phyloP scores from a whole-genome alignment of 2,888 invertebrate genomes.

The Drosophila algonquin region DNA sequence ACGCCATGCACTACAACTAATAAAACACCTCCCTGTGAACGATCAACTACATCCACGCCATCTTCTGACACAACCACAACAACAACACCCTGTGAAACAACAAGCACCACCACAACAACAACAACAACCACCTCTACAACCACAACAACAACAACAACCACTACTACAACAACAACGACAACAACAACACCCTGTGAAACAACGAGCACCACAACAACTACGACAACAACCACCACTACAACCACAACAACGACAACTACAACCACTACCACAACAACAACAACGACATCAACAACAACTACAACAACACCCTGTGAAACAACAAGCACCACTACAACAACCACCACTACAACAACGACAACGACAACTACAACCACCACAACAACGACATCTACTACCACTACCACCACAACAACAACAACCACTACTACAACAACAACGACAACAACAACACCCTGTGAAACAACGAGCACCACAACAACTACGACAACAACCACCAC shows the following conservation, averaged over 20 bases:
- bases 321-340: neutral
- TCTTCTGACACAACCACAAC: neutral
- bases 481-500: neutral
- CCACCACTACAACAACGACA: no score
- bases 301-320: neutral
- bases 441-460: neutral
- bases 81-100: neutral
- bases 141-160: no score
- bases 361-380: neutral
- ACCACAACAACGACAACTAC: no score
- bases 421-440: neutral
- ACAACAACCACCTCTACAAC: no score
- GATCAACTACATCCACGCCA: slow-evolving; percentile 9
- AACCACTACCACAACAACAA: no score
- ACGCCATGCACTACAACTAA: slow-evolving; percentile 5
- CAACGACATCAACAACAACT: no score
- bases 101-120: no score
- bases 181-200: no score
- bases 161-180: no score
- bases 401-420: neutral
- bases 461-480: neutral
- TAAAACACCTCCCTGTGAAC: neutral
- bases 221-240: no score
- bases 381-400: no score
- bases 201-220: no score